Base-by-base conservation (phyloP, 2,888 invertebrate genomes). In the Cephus sareptanus region DNA sequence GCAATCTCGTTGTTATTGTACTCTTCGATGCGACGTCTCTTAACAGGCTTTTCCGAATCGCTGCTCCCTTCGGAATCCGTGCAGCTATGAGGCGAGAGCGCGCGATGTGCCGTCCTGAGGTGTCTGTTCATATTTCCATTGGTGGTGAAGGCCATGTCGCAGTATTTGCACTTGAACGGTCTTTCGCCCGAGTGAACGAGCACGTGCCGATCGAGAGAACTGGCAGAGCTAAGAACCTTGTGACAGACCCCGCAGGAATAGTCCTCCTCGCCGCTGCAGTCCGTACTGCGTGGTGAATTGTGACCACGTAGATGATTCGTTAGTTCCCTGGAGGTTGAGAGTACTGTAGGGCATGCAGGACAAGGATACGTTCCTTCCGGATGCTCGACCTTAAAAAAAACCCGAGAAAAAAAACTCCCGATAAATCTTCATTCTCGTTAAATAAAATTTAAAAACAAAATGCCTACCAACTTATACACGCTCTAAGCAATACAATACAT, bases 61-160 rank as follows among this genome's bases (percentile, higher is more conserved):
- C 87, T 86, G 85, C 88, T 89, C 76, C 75, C 87, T 30, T 89
- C 90, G 11, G 89, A 89, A 76, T 90, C 90, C 4, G 89, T 90
- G 79, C 84, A 88, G 73, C 89, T 89, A 80, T 87, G 85, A 1
- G 88, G 85, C 37, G 88, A 85, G 1, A 79, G 77, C 6, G 83
- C 80, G 9, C 89, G 82, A 79, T 91, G 91, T 11, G 89, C 89
- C 3, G 95, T 96, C 80, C 96, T 93, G 93, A 96, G 94, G 90
- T 97, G 97, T 69, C 96, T 93, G 89, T 96, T 96, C 96, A 97
- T 96, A 91, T 96, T 97, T 35, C 96, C 96, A 90, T 96, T 97
- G 23, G 96, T 96, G 68, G 96, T 96, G 91, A 97, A 97, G 70
- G 96, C 95, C 91, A 96, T 94, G 78, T 95, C 94, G 91, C 97